Base-by-base conservation (phyloP, 2,113 vertebrate species). In the Ammodytes marinus region DNA sequence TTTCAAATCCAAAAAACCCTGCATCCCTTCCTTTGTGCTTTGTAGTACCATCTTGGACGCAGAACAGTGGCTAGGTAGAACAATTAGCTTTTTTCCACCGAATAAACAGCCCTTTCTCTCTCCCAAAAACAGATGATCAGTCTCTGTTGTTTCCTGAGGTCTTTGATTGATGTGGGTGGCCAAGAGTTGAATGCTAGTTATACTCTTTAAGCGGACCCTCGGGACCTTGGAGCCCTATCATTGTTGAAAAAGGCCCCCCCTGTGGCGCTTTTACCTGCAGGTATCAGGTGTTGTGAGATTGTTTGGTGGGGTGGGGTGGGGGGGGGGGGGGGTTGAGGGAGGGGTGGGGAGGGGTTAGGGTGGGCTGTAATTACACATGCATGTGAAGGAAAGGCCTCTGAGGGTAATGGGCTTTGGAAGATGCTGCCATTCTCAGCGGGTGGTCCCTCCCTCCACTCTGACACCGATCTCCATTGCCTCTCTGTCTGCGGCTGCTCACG, bases 321-420 rank as follows among this genome's bases (percentile, higher is more conserved):
- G 84, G 58, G 12, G 49, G 73, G 77, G 43, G 58, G 85, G 73
- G 75, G 78, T 69, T 77, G 86, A 75, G 84, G 63, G 58, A 12
- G 49, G 73, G 77, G 39, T 63, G 85, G 73, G 77, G 79, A 68
- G 78, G 86, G 78, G 84, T 27, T 82, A 57, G 83, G 75, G 83
- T 86, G 89, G 90, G 81, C 89, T 94, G 93, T 94, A 95, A 95
- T 95, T 95, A 95, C 93, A 93, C 92, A 91, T 94, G 89, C 92
- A 92, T 94, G 86, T 93, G 88, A 91, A 83, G 88, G 74, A 89
- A 89, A 91, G 93, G 91, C 90, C 86, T 83, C 84, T 75, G 77
- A 91, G 90, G 90, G 92, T 93, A 94, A 94, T 95, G 89, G 94
- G 93, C 92, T 90, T 92, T 87, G 90, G 88, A 91, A 86, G 93